Percentiles rank a stretch among this genome's conserved stretches.
These are phyloP conservation scores for Yponomeuta malinellus DNA, from an alignment of 2,888 invertebrate genomes.

Conservation along the genomic window DNA sequence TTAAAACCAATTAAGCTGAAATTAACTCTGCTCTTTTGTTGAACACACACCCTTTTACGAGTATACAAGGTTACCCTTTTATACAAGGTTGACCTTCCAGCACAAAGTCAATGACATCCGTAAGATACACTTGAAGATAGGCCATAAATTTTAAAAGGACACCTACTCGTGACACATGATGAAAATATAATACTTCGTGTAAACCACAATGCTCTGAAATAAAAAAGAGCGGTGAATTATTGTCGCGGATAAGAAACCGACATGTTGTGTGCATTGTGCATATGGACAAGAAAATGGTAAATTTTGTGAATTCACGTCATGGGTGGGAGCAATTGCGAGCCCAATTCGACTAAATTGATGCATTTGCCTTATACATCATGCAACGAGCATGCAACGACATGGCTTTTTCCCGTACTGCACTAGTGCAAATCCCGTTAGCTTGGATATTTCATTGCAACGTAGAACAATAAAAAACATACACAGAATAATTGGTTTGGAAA, in stretches of 20 bases:
- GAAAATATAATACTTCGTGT: too few species aligned
- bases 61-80: background rate
- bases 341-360: background rate
- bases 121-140: background rate
- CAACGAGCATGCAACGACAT: background rate
- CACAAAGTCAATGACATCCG: background rate
- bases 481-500: too few species aligned
- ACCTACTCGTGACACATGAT: background rate
- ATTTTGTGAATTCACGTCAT: background rate
- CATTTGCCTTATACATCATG: background rate
- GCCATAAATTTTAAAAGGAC: background rate
- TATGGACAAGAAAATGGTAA: background rate
- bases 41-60: background rate
- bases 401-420: background rate
- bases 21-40: constrained; percentile 1
- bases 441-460: too few species aligned
- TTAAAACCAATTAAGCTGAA: background rate
- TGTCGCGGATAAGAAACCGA: background rate
- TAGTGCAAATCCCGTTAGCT: too few species aligned
- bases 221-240: background rate
- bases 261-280: background rate
- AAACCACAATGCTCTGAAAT: too few species aligned
- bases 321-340: background rate
- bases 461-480: too few species aligned
- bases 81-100: background rate